phyloP scores from a whole-genome alignment of 2,797 vertebrate genomes.

The Fringilla coelebs region DNA sequence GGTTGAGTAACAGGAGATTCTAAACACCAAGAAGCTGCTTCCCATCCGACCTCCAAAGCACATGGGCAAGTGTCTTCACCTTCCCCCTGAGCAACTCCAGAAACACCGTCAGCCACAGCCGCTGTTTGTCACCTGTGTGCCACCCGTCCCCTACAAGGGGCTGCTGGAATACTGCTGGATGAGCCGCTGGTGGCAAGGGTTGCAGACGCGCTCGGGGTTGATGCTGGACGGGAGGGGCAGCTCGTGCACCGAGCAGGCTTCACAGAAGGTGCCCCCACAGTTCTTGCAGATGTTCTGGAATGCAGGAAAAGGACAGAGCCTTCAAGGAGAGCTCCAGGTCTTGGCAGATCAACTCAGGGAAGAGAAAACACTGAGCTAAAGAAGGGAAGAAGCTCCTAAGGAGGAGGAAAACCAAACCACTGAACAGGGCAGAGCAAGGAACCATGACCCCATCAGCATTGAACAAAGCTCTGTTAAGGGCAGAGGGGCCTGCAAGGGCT shows the following conservation, averaged over 20 bases:
- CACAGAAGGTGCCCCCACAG: conserved; percentile 85
- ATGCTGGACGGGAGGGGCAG: conserved; percentile 92
- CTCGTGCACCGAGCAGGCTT: conserved; percentile 81
- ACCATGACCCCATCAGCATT: not conserved
- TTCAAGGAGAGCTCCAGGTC: not conserved
- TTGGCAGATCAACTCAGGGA: not conserved
- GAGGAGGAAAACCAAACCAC: not conserved
- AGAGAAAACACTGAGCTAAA: not conserved
- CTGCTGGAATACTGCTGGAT: conserved; percentile 86
- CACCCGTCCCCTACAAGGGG: conserved; percentile 72
- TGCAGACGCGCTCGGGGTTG: conserved; percentile 85
- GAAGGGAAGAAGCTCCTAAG: not conserved
- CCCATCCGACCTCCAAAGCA: not conserved
- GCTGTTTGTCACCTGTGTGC: not conserved
- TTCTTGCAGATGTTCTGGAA: conserved; percentile 86
- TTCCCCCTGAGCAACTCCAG: not conserved
- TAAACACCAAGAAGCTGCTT: not conserved
- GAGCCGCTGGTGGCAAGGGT: conserved; percentile 79
- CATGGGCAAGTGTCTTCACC: not conserved
- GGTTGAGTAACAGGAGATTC: not conserved
- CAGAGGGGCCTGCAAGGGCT: not conserved
- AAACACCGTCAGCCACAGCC: not conserved
- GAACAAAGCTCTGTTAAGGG: not conserved
- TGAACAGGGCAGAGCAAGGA: not conserved
- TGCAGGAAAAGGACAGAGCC: not conserved